phyloP scores from a whole-genome alignment of 2,888 invertebrate genomes.

The Drosophila lacicola region DNA sequence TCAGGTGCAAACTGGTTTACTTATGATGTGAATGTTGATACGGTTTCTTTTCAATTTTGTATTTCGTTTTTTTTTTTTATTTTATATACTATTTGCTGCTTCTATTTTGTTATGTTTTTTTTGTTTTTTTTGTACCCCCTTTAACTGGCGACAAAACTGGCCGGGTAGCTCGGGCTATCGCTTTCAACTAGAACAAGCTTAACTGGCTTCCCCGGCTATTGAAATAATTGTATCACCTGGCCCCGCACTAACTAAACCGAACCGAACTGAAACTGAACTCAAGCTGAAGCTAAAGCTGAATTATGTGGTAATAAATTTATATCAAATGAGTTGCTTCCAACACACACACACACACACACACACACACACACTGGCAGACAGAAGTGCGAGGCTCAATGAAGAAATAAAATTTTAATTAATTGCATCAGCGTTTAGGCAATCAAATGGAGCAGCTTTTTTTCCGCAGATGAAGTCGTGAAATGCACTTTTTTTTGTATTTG shows the following conservation, averaged over 20 bases:
- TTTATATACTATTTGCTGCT: constrained; percentile 34
- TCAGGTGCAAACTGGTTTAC: constrained; percentile 81
- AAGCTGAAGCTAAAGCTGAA: constrained; percentile 28
- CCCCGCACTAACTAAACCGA: constrained; percentile 4
- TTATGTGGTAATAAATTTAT: constrained; percentile 79
- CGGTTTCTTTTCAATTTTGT: constrained; percentile 75
- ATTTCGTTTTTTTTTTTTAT: constrained; percentile 50
- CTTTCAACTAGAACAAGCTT: constrained; percentile 79
- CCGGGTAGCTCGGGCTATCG: constrained; percentile 62
- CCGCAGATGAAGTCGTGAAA: constrained; percentile 56
- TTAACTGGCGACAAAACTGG: constrained; percentile 65
- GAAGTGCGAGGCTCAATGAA: constrained; percentile 58
- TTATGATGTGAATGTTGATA: constrained; percentile 81
- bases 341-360: constrained; percentile 24
- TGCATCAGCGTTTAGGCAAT: constrained; percentile 78
- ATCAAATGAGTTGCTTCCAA: constrained; percentile 66
- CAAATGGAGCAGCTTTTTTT: constrained; percentile 63
- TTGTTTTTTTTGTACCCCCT: constrained; percentile 4
- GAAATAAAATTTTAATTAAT: constrained; percentile 79
- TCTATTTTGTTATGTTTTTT: constrained; percentile 53
- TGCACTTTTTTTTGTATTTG: constrained; percentile 19
- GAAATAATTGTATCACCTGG: constrained; percentile 77
- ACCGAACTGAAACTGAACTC: constrained; percentile 25
- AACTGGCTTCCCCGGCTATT: constrained; percentile 64
- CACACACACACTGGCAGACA: constrained; percentile 1